Evolutionary conservation across 2,113 vertebrate species (phyloP).

Genomic region (Thalassoma bifasciatum): DNA sequence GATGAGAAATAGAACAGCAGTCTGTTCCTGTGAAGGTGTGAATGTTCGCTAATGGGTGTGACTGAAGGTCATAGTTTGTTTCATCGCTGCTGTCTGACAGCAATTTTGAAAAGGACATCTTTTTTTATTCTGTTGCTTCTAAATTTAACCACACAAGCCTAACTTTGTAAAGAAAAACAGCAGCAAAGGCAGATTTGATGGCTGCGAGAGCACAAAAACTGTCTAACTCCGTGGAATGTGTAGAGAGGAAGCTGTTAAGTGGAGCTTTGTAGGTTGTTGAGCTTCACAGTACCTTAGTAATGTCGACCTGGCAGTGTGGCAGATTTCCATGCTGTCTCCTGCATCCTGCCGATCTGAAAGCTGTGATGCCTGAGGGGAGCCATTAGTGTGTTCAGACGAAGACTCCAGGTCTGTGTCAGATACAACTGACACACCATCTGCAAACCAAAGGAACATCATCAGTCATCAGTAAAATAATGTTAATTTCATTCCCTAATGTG

Average conservation of each 20-base stretch:
- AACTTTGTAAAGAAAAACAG: too few relatives aligned
- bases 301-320: constrained; percentile 82
- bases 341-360: constrained; percentile 40
- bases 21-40: not conserved
- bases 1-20: not conserved
- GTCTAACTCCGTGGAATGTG: too few relatives aligned
- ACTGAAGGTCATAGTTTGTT: not conserved
- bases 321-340: constrained; percentile 63
- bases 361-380: constrained; percentile 39
- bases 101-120: too few relatives aligned
- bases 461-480: not conserved
- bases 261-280: not conserved
- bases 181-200: too few relatives aligned
- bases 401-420: constrained; percentile 75
- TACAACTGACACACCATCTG: constrained; percentile 79
- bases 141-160: too few relatives aligned
- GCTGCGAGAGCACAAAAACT: too few relatives aligned
- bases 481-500: too few relatives aligned
- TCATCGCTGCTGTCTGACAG: not conserved
- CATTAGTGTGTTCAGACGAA: constrained; percentile 68
- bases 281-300: constrained; percentile 87
- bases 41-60: not conserved
- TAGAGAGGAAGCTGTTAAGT: not conserved
- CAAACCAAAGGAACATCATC: not conserved
- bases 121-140: too few relatives aligned